Evolutionary conservation across 2,888 invertebrate species (phyloP), one percentile per base, ranked within the genome.

Genomic region (Ceriagrion tenellum): DNA sequence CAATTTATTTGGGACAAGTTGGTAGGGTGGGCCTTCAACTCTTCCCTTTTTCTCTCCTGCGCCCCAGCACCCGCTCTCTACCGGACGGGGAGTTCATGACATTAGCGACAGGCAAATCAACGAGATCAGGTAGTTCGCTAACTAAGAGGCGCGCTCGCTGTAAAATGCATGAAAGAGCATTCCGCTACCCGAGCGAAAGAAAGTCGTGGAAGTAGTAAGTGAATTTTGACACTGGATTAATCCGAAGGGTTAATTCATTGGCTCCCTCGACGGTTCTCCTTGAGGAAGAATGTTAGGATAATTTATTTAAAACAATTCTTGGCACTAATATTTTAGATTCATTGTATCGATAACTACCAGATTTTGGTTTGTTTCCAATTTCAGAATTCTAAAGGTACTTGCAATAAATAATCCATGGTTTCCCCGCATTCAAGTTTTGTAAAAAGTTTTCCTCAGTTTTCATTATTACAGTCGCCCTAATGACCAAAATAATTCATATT

Each of bases 1-100:
- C 81, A 81, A 81, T 81, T 81, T 81, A 81, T 81, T 81, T 81
- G 81, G 35, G 35, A 12, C 30, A 81, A 81, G 30, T 81, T 81
- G 81, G 81, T 8, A 81, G 81, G n/a, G 30, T 35, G 81, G 81
- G 16, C 81, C 81, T 35, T n/a, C 47, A 59, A 2, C 59, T 10
- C 12, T 16, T 59, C 59, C 59, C 59, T 47, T 47, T n/a, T 47
- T 47, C 47, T 2, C 47, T 59, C 59, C 59, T 2, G 59, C 8
- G 8, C 47, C 35, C 35, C 18, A 3, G 16, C 74, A 2, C 12
- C 35, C 16, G 30, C 35, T 13, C 35, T 18, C 81, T n/a, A 16
- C 35, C 26, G 81, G 81, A 81, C 81, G 81, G 30, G 35, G 30
- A 81, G 81, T 8, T 81, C 81, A 81, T 81, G 35, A 35, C 30